phyloP scores from a whole-genome alignment of 2,888 invertebrate species.

The Strigamia crassipes region DNA sequence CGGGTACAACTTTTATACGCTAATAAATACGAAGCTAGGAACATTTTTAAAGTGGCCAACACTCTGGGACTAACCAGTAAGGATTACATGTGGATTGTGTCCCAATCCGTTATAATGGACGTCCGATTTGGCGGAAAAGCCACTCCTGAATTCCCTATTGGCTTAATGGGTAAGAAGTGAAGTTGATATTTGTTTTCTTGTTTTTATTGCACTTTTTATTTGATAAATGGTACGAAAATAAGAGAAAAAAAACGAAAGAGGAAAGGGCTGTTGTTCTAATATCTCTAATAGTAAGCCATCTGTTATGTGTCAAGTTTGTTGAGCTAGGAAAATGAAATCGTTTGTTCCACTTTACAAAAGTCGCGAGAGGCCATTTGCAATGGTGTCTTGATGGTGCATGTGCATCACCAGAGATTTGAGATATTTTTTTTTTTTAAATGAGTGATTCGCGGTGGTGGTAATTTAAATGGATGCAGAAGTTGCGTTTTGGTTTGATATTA shows the following conservation, averaged over 20 bases:
- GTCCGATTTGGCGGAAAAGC: slow-evolving; percentile 54
- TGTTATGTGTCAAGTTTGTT: not conserved
- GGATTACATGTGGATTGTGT: slow-evolving; percentile 58
- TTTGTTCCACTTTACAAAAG: not conserved
- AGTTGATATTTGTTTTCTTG: slow-evolving; percentile 14
- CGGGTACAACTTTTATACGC: slow-evolving; percentile 56
- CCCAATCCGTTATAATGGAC: slow-evolving; percentile 58
- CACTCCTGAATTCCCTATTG: slow-evolving; percentile 80
- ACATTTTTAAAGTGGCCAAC: slow-evolving; percentile 53
- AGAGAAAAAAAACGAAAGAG: not conserved
- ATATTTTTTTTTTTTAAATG: not conserved
- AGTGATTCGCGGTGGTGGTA: too few species aligned
- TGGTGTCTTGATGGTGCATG: not conserved
- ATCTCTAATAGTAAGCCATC: not conserved
- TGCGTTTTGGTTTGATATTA: too few species aligned
- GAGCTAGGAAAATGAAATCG: not conserved
- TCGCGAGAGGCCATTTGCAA: not conserved
- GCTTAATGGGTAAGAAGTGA: slow-evolving; percentile 74
- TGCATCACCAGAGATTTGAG: not conserved
- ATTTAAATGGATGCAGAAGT: too few species aligned
- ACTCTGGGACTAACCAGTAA: slow-evolving; percentile 54
- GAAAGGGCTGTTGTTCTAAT: not conserved
- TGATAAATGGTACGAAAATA: not conserved
- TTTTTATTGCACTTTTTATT: not conserved
- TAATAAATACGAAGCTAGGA: slow-evolving; percentile 50